These are phyloP conservation scores for Loris lydekkerianus DNA, from an alignment of 2,797 vertebrate genomes.

Conservation along the genomic window DNA sequence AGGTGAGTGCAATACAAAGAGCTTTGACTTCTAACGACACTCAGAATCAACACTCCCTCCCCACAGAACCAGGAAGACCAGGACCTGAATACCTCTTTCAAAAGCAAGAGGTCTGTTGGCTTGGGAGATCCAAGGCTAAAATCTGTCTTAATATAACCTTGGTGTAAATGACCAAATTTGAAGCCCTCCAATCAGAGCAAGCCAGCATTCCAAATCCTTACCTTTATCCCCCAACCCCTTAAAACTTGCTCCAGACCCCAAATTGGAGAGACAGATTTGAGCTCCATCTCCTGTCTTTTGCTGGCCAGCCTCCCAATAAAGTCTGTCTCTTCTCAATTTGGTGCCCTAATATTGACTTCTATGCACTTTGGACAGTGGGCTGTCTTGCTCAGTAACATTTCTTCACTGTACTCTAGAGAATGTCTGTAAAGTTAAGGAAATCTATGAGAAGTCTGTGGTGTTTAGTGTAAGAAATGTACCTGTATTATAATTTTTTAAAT, in stretches of 20 bases:
- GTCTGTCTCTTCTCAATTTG: not conserved
- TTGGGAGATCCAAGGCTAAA: not conserved
- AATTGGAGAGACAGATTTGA: not conserved
- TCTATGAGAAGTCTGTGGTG: constrained; percentile 7
- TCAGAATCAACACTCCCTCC: not conserved
- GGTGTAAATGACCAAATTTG: not conserved
- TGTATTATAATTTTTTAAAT: constrained; percentile 48
- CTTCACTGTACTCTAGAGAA: constrained; percentile 35
- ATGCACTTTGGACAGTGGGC: not conserved
- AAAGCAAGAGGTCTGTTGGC: not conserved
- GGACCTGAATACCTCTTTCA: not conserved
- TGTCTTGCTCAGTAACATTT: not conserved
- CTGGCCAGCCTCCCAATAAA: not conserved
- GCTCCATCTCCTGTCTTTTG: not conserved
- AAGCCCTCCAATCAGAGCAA: not conserved
- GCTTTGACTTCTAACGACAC: not conserved
- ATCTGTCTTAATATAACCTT: not conserved
- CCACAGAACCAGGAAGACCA: not conserved
- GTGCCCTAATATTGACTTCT: not conserved
- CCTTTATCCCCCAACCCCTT: not conserved
- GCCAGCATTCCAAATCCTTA: not conserved
- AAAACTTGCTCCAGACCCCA: not conserved
- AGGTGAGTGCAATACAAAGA: not conserved
- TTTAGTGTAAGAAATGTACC: constrained; percentile 18
- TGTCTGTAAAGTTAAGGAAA: constrained; percentile 22